These are phyloP conservation scores for Lithophane leautieri DNA, from an alignment of 2,888 invertebrate species.

Conservation along the genomic window DNA sequence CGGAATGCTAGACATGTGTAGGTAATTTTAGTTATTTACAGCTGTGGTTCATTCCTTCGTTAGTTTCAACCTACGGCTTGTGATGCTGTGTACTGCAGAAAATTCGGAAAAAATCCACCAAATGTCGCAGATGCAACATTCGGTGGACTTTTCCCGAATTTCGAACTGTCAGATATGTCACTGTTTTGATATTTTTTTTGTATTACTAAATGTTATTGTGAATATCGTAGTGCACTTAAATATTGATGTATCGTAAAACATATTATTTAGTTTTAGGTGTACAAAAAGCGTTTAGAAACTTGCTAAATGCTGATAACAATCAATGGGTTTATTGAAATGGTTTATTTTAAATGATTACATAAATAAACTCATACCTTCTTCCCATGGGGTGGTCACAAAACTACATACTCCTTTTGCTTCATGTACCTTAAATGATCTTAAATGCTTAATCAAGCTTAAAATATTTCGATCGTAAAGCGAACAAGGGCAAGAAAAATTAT, in stretches of 20 bases:
- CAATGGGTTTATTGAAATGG: too few relatives aligned
- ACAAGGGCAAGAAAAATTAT: constrained; percentile 45
- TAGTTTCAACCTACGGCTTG: background rate
- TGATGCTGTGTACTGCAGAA: background rate
- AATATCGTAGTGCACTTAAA: background rate
- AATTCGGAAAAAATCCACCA: background rate
- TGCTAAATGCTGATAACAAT: background rate
- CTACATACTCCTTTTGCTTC: too few relatives aligned
- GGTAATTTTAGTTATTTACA: background rate
- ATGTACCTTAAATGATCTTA: too few relatives aligned
- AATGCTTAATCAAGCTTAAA: background rate
- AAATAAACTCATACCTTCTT: too few relatives aligned
- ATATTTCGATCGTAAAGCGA: constrained; percentile 9
- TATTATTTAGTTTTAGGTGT: background rate
- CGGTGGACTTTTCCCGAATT: too few relatives aligned
- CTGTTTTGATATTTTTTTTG: too few relatives aligned
- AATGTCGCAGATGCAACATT: background rate
- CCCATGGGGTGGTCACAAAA: too few relatives aligned
- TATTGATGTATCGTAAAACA: background rate
- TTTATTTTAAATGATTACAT: too few relatives aligned
- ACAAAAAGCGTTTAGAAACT: background rate
- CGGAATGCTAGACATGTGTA: background rate
- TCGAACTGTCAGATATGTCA: too few relatives aligned
- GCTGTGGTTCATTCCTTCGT: background rate
- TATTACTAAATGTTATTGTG: too few relatives aligned